A percentile compares a stretch with the other conserved stretches of the same genome.
phyloP scores from a whole-genome alignment of 2,888 invertebrate species.

The Mayetiola destructor region DNA sequence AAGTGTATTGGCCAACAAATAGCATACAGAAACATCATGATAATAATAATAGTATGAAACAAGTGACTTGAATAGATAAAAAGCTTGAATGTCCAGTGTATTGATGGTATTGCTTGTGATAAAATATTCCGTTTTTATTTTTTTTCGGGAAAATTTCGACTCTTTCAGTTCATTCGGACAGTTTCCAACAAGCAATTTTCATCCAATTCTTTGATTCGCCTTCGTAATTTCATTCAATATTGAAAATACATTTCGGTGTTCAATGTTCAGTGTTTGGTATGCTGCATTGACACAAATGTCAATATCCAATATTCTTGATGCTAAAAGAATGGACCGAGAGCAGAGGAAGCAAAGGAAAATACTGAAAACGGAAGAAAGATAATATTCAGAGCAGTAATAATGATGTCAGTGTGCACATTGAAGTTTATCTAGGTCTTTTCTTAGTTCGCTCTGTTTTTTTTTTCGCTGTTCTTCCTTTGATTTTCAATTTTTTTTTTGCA shows the following conservation, averaged over 20 bases:
- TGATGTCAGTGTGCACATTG: conserved; percentile 6
- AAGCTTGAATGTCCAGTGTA: no score
- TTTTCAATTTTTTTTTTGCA: conserved; percentile 2
- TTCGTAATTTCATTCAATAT: no score
- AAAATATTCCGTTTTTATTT: no score
- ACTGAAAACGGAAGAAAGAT: no score
- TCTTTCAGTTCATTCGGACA: no score
- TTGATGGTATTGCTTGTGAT: no score
- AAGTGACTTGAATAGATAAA: conserved; percentile 12
- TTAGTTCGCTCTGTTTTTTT: background rate
- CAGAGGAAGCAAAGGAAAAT: conserved; percentile 3
- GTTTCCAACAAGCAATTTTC: no score
- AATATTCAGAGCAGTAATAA: conserved; percentile 5
- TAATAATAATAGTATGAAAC: conserved; percentile 12
- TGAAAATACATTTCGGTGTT: no score
- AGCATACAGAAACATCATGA: conserved; percentile 10
- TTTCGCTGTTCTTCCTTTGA: background rate
- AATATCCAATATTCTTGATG: conserved; percentile 1
- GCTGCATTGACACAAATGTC: background rate
- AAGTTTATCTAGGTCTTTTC: conserved; percentile 8
- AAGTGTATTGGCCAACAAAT: conserved; percentile 9
- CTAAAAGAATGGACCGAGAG: background rate
- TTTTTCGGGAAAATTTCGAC: no score
- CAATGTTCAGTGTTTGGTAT: no score
- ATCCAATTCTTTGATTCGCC: no score